A percentile compares a stretch with the other conserved stretches of the same genome.
These are phyloP conservation scores for Ichneumon xanthorius DNA, from an alignment of 2,888 invertebrate species.

Conservation along the genomic window DNA sequence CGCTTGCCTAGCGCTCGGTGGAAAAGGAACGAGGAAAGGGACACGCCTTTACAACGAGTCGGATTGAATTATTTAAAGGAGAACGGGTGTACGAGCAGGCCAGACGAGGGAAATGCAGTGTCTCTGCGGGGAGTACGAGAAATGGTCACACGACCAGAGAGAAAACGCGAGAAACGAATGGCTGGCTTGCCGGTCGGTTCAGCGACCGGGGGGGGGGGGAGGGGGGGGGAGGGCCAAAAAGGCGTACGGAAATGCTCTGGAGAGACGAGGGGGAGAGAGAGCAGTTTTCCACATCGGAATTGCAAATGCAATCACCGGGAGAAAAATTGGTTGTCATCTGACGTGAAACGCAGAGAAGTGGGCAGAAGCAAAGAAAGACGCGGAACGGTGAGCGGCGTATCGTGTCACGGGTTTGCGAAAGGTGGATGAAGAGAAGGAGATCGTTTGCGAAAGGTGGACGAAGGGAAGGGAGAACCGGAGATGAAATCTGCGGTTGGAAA, in stretches of 20 bases:
- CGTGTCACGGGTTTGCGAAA: constrained; percentile 52
- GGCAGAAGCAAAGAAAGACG: constrained; percentile 38
- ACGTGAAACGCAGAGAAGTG: constrained; percentile 72
- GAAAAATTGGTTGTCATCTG: constrained; percentile 84
- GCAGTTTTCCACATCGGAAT: constrained; percentile 79
- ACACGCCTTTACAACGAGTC: constrained; percentile 61
- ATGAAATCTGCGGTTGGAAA: constrained; percentile 9
- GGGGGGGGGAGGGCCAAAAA: constrained; percentile 31
- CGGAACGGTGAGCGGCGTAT: constrained; percentile 35
- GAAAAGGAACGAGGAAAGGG: constrained; percentile 30
- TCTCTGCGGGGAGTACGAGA: constrained; percentile 32
- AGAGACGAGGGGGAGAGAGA: constrained; percentile 14
- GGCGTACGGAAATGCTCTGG: constrained; percentile 34
- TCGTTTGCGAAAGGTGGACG: constrained; percentile 35
- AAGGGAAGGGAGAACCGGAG: constrained; percentile 15
- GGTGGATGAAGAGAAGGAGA: constrained; percentile 43
- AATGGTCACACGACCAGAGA: constrained; percentile 50
- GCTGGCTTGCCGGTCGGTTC: constrained; percentile 44
- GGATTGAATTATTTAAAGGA: constrained; percentile 70
- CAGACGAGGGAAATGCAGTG: constrained; percentile 29
- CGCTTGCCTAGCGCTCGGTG: constrained; percentile 5
- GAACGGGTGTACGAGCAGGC: constrained; percentile 39
- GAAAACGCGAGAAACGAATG: constrained; percentile 63
- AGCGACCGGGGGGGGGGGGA: neutral
- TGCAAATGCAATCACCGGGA: constrained; percentile 84